Evolutionary conservation across 2,797 vertebrate species (phyloP).

Genomic region (Gymnothorax reevesii): DNA sequence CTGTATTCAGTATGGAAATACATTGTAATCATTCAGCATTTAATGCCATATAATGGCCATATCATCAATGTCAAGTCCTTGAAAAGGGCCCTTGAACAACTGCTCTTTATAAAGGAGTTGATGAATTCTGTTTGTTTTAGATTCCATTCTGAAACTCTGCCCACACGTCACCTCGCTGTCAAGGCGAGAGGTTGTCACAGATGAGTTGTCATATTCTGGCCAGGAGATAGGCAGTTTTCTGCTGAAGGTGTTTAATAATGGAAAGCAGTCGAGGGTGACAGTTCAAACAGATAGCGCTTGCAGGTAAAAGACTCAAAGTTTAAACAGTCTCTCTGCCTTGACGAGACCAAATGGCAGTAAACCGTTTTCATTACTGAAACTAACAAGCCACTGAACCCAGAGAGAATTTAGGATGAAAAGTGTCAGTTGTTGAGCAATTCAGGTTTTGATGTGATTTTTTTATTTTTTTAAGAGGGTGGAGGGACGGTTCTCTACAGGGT

Average conservation of each 20-base stretch:
- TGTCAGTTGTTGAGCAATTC: constrained; percentile 53
- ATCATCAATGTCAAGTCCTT: background rate
- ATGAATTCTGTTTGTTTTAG: background rate
- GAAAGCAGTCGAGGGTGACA: constrained; percentile 52
- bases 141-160: background rate
- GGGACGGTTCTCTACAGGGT: constrained; percentile 44
- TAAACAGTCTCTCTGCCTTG: constrained; percentile 63
- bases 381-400: constrained; percentile 52
- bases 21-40: background rate
- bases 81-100: background rate
- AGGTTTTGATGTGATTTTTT: constrained; percentile 52
- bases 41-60: background rate
- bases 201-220: background rate
- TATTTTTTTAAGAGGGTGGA: constrained; percentile 32
- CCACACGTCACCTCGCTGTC: background rate
- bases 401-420: constrained; percentile 50
- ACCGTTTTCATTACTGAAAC: constrained; percentile 57
- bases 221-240: background rate
- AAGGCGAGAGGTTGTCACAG: background rate
- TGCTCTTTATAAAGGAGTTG: background rate
- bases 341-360: constrained; percentile 65
- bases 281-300: constrained; percentile 56
- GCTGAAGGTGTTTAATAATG: constrained; percentile 41
- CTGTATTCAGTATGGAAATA: background rate
- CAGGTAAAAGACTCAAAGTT: constrained; percentile 61